A percentile compares a stretch with the other conserved stretches of the same genome.
phyloP scores from a whole-genome alignment of 2,888 invertebrate genomes.

The Drosophila limbata region DNA sequence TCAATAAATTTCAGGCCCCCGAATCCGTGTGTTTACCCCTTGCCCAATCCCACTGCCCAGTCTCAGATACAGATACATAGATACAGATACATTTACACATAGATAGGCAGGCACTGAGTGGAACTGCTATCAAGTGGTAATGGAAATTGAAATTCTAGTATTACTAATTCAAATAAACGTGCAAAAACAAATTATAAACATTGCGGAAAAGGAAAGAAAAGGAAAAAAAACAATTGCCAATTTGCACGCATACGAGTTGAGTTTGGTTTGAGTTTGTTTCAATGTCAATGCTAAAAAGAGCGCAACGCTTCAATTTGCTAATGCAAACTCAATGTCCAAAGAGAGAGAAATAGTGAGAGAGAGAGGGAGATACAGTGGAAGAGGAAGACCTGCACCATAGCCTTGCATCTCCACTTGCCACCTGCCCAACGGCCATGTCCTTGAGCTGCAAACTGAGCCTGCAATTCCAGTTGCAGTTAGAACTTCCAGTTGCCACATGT shows the following conservation, averaged over 20 bases:
- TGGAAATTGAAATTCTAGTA: conserved; percentile 44
- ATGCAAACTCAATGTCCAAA: conserved; percentile 38
- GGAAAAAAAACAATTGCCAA: conserved; percentile 36
- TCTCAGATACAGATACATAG: conserved; percentile 45
- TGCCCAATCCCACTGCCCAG: conserved; percentile 1
- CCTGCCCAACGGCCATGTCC: conserved; percentile 18
- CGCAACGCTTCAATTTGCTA: conserved; percentile 41
- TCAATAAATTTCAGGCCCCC: conserved; percentile 57
- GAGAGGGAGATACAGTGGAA: not conserved
- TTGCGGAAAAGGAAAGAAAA: conserved; percentile 7
- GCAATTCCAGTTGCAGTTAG: not conserved
- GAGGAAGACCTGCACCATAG: conserved; percentile 32
- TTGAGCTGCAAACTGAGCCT: conserved; percentile 23
- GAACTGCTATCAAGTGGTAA: conserved; percentile 43
- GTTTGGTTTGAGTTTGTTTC: conserved; percentile 2
- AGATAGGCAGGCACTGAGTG: conserved; percentile 53
- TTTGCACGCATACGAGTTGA: conserved; percentile 35
- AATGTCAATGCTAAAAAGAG: conserved; percentile 19
- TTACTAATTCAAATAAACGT: conserved; percentile 18
- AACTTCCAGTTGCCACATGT: conserved; percentile 1
- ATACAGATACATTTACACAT: conserved; percentile 8
- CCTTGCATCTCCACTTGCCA: conserved; percentile 24
- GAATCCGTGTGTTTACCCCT: conserved; percentile 3
- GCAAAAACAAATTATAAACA: conserved; percentile 26
- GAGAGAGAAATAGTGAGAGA: not conserved